These are phyloP conservation scores for Gnathonemus echidnorhynchus DNA, from an alignment of 2,113 vertebrate genomes.

Conservation along the genomic window DNA sequence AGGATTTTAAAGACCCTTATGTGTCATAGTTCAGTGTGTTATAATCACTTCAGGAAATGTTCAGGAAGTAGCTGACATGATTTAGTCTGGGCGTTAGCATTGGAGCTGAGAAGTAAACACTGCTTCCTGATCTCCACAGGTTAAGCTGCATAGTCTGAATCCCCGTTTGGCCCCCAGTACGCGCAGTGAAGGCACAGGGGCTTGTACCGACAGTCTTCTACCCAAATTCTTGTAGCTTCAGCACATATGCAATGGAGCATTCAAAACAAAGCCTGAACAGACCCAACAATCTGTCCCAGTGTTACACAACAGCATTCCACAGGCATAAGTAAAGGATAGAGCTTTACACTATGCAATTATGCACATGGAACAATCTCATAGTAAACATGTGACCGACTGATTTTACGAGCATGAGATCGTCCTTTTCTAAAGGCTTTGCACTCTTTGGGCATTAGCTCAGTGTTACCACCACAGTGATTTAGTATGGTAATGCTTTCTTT, in stretches of 20 bases:
- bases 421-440: neutral
- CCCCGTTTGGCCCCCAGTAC: neutral
- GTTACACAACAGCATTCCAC: slow-evolving; percentile 1
- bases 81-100: neutral
- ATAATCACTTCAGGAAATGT: slow-evolving; percentile 23
- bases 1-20: neutral
- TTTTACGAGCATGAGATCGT: neutral
- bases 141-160: neutral
- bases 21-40: slow-evolving; percentile 10
- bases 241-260: slow-evolving; percentile 5
- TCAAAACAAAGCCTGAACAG: neutral
- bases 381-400: neutral
- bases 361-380: neutral
- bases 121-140: neutral
- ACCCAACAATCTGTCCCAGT: neutral
- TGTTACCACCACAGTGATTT: neutral
- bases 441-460: neutral
- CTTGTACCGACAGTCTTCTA: neutral
- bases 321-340: neutral
- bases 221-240: neutral
- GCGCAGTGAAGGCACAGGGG: neutral
- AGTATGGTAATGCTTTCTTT: neutral
- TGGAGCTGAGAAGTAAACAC: neutral
- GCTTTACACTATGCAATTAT: neutral
- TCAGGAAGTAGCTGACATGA: neutral